Evolutionary conservation across 2,113 vertebrate genomes (phyloP).

Genomic region (Hystrix brachyura): DNA sequence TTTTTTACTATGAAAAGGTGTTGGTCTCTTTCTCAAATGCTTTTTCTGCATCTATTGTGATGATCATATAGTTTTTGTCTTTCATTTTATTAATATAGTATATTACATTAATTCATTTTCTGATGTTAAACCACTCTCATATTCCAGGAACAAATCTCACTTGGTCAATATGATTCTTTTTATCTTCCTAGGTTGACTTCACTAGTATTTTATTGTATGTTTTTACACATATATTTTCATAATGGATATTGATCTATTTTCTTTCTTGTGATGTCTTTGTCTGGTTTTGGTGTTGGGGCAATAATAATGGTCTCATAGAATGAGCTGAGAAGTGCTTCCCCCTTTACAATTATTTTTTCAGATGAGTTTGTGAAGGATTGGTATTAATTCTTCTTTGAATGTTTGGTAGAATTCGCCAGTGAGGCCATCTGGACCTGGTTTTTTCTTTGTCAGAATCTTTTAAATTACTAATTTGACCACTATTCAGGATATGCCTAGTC

Average conservation of each 20-base stretch:
- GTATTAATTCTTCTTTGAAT: not conserved
- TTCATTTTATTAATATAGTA: not conserved
- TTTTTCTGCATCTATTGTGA: not conserved
- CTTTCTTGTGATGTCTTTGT: not conserved
- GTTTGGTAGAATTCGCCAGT: not conserved
- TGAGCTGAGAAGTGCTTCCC: not conserved
- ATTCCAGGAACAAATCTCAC: not conserved
- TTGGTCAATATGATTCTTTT: not conserved
- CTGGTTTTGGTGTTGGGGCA: not conserved
- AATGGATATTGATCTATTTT: not conserved
- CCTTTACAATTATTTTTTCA: not conserved
- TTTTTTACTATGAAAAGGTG: not conserved
- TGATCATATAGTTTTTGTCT: not conserved
- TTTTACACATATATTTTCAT: not conserved
- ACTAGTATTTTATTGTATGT: not conserved
- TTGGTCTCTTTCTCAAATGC: not conserved
- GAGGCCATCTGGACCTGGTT: not conserved
- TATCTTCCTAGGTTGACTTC: not conserved
- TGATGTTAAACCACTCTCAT: not conserved
- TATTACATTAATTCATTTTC: not conserved
- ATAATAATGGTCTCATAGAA: not conserved
- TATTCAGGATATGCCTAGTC: not conserved
- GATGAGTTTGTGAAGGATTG: not conserved
- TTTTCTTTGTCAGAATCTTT: not conserved
- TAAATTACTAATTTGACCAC: slow-evolving; percentile 10